Conservation (phyloP, 2,113 vertebrate species). For the Erythrocebus patas region DNA sequence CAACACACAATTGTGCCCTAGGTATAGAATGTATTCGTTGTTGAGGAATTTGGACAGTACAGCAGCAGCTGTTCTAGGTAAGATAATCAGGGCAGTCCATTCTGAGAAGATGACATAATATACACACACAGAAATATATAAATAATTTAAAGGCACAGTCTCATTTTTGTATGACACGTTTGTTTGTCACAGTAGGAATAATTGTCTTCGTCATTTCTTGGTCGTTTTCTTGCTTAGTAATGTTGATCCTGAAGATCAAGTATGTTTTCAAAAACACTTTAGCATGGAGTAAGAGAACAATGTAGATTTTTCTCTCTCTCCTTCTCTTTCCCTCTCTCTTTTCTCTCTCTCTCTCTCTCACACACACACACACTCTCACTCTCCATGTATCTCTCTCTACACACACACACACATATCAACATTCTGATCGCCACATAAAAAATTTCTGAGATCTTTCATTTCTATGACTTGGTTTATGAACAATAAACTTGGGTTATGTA, state of each 20-base stretch:
- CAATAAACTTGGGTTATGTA: background rate
- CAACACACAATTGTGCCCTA: background rate
- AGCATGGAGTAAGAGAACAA: background rate
- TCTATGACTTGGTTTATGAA: background rate
- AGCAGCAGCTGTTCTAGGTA: background rate
- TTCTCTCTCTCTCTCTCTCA: background rate
- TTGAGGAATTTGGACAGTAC: rapidly evolving
- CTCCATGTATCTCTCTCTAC: too few relatives aligned
- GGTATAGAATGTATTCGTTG: rapidly evolving
- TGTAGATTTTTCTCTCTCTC: background rate
- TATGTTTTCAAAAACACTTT: background rate
- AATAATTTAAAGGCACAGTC: background rate
- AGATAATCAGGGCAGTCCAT: background rate
- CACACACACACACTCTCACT: too few relatives aligned
- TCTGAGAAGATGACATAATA: background rate
- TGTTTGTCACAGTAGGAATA: background rate
- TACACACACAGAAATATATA: background rate
- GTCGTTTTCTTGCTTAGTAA: background rate
- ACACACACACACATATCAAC: background rate
- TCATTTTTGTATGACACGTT: background rate
- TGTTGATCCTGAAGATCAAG: background rate
- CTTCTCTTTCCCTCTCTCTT: background rate
- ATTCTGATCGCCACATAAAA: background rate
- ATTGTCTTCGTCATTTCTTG: background rate
- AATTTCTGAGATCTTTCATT: background rate